Conservation (phyloP, 2,113 vertebrate genomes). For the Gallinago undulata region DNA sequence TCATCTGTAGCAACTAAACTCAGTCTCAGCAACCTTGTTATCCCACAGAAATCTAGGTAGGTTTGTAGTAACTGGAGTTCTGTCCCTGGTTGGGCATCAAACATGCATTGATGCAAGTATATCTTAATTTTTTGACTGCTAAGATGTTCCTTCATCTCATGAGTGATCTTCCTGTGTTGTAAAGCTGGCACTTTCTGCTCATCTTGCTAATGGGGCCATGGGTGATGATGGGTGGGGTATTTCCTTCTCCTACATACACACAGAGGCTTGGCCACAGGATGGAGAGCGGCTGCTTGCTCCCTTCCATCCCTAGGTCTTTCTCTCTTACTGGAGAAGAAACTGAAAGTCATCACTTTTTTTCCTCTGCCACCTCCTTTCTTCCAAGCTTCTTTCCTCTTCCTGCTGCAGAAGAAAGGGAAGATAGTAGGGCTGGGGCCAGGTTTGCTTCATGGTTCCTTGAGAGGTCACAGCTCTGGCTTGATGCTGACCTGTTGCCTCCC, state of each 20-base stretch:
- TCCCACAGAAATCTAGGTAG: neutral
- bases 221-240: neutral
- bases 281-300: neutral
- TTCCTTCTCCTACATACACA: neutral
- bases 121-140: neutral
- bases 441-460: neutral
- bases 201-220: neutral
- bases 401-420: neutral
- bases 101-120: neutral
- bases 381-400: neutral
- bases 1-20: neutral
- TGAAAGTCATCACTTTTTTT: neutral
- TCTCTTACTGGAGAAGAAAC: neutral
- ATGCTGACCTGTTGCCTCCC: neutral
- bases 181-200: neutral
- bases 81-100: neutral
- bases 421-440: too few species aligned
- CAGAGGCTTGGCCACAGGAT: neutral
- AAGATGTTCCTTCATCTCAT: neutral
- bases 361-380: neutral
- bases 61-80: neutral
- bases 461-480: neutral
- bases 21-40: neutral
- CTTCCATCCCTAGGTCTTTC: neutral
- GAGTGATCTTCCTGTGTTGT: neutral